A percentile compares a stretch with the other conserved stretches of the same genome.
Evolutionary conservation across 2,797 vertebrate genomes (phyloP).

Genomic region (Naso thynnoides): DNA sequence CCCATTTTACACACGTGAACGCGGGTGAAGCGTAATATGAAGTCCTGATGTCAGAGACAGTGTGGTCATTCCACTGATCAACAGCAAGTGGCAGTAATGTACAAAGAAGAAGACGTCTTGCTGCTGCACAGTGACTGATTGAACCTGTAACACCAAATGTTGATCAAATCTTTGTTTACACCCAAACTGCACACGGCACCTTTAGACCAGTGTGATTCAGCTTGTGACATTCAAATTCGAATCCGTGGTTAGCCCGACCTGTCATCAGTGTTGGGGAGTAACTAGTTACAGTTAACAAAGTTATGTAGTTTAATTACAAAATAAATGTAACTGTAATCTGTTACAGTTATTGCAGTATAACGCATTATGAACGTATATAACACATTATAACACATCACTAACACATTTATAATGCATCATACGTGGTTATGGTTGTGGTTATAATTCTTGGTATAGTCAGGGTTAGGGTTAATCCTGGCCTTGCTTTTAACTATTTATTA

Average conservation of each 20-base stretch:
- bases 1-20: neutral
- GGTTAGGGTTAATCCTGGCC: too few species aligned
- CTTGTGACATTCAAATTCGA: conserved; percentile 3
- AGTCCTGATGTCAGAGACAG: neutral
- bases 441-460: too few species aligned
- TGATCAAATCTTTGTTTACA: neutral
- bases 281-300: too few species aligned
- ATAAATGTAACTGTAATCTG: too few species aligned
- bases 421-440: too few species aligned
- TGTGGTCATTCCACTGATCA: neutral
- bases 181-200: neutral
- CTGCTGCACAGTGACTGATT: neutral
- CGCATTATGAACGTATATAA: too few species aligned
- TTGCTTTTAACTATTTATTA: too few species aligned
- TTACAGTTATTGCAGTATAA: too few species aligned
- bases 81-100: neutral
- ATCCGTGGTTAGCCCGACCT: conserved; percentile 67
- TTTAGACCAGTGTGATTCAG: neutral
- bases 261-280: too few species aligned
- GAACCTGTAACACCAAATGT: neutral
- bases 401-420: too few species aligned
- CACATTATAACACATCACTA: too few species aligned
- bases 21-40: neutral
- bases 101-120: neutral
- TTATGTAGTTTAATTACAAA: too few species aligned